A percentile compares a stretch with the other conserved stretches of the same genome.
phyloP scores from a whole-genome alignment of 2,797 vertebrate species.

The Thamnophis elegans region DNA sequence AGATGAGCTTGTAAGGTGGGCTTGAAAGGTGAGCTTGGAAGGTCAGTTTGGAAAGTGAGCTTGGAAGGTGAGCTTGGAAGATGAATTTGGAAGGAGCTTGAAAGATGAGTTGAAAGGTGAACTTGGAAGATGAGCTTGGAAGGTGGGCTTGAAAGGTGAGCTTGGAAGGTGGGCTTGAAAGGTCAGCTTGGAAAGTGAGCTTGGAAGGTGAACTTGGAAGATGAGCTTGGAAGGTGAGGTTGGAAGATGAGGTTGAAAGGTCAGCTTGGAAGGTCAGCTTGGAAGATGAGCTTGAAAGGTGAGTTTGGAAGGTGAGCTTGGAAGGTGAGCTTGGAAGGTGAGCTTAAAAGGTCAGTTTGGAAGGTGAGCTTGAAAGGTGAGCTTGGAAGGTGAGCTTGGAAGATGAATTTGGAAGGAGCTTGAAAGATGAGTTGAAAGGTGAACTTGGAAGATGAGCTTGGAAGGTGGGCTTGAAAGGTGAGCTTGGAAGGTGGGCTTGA shows the following conservation, averaged over 20 bases:
- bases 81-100: background rate
- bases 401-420: too few species aligned
- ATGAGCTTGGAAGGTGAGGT: background rate
- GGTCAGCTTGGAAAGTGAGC: background rate
- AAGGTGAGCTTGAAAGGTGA: background rate
- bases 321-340: background rate
- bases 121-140: too few species aligned
- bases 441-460: too few species aligned
- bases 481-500: accelerated
- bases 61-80: background rate
- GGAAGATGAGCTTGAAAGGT: background rate
- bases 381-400: background rate
- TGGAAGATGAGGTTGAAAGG: background rate
- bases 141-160: too few species aligned
- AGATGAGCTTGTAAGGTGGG: background rate
- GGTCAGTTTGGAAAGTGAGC: background rate
- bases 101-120: too few species aligned
- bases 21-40: background rate
- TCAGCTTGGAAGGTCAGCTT: background rate
- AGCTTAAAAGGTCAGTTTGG: background rate
- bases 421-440: too few species aligned
- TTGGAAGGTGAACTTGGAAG: background rate
- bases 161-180: too few species aligned
- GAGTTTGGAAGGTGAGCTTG: accelerated
- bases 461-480: background rate